Conservation (phyloP, 2,113 vertebrate species). For the Cryptomyrus ogoouensis region DNA sequence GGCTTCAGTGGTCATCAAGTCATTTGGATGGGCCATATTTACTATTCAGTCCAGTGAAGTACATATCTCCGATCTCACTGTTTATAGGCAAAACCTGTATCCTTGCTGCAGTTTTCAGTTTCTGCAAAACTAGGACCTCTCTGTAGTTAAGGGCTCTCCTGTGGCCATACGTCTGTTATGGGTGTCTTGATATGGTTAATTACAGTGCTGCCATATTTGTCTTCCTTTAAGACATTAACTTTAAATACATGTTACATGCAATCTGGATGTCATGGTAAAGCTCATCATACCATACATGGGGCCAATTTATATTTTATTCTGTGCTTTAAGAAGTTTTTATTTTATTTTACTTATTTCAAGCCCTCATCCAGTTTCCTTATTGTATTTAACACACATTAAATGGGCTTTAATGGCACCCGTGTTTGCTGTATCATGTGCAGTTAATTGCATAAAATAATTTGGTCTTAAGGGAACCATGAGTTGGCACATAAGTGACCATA, state of each 20-base stretch:
- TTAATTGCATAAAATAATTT: not conserved
- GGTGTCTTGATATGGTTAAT: not conserved
- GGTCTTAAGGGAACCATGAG: constrained; percentile 14
- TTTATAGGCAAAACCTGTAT: constrained; percentile 11
- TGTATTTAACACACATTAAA: not conserved
- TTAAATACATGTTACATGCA: constrained; percentile 9
- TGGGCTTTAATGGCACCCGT: not conserved
- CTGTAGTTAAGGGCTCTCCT: constrained; percentile 2
- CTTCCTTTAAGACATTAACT: constrained; percentile 18
- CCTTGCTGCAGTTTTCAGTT: too few relatives aligned
- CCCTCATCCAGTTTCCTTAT: not conserved
- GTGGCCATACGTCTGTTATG: not conserved
- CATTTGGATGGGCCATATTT: constrained; percentile 2
- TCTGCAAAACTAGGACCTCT: not conserved
- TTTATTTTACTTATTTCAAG: not conserved
- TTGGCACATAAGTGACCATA: constrained; percentile 12
- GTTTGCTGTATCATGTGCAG: not conserved
- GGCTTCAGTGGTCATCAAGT: not conserved
- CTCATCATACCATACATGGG: not conserved
- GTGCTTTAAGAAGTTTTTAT: not conserved
- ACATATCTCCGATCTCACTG: not conserved
- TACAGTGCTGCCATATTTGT: constrained; percentile 1
- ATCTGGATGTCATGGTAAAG: constrained; percentile 9
- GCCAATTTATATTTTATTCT: not conserved
- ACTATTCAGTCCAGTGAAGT: not conserved